Conservation (phyloP, 2,113 vertebrate genomes). For the Synodontis membranacea region DNA sequence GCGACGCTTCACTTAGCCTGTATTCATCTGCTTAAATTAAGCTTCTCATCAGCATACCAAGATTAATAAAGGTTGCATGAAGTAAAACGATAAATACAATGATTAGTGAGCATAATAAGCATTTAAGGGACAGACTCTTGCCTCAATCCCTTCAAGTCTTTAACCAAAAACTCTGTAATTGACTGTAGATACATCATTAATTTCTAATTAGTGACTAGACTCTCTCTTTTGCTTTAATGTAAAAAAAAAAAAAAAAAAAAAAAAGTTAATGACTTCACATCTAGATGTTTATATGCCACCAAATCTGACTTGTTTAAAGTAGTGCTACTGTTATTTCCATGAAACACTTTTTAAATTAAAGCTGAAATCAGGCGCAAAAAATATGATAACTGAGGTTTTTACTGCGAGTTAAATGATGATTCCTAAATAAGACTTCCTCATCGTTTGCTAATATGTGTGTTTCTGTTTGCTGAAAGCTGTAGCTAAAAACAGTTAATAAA, state of each 20-base stretch:
- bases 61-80: constrained; percentile 28
- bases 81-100: neutral
- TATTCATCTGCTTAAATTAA: constrained; percentile 11
- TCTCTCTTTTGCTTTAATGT: constrained; percentile 6
- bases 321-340: neutral
- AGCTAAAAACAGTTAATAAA: neutral
- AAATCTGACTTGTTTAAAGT: neutral
- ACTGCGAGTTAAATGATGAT: neutral
- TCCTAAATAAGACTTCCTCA: neutral
- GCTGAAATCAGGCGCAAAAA: neutral
- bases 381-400: neutral
- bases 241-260: neutral
- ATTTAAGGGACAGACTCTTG: neutral
- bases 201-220: constrained; percentile 42
- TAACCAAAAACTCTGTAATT: constrained; percentile 16
- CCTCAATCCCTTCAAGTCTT: constrained; percentile 10
- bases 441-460: neutral
- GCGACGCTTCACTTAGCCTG: constrained; percentile 8
- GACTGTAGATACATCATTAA: constrained; percentile 42
- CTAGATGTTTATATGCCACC: neutral
- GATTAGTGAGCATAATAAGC: constrained; percentile 9
- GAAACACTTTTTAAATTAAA: neutral
- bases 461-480: neutral
- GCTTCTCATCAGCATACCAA: constrained; percentile 12
- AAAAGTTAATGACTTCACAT: neutral